Conservation (phyloP, 2,888 invertebrate genomes). For the Philaethria dido region DNA sequence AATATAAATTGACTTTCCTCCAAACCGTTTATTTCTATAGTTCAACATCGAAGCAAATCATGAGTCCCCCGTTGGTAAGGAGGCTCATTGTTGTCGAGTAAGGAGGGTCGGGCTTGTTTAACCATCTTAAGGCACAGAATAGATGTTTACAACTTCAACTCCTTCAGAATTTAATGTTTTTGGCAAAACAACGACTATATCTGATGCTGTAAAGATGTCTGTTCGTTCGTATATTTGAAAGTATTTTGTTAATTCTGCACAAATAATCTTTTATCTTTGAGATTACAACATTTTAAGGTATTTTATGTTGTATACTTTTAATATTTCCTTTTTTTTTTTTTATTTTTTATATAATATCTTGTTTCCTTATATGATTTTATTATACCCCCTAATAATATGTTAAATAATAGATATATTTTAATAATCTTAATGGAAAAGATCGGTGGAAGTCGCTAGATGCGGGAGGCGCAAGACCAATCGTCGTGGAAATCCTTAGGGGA, state of each 20-base stretch:
- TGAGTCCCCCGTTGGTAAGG: slow-evolving; percentile 26
- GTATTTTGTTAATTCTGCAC: not conserved
- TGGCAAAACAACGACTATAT: slow-evolving; percentile 18
- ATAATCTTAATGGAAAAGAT: too few species aligned
- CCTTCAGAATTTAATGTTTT: slow-evolving; percentile 24
- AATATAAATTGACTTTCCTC: slow-evolving; percentile 14
- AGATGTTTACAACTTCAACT: slow-evolving; percentile 22
- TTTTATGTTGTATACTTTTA: not conserved
- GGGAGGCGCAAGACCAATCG: too few species aligned
- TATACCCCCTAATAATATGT: too few species aligned
- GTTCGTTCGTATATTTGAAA: not conserved
- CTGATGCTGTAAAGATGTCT: slow-evolving; percentile 12
- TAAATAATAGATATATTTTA: too few species aligned
- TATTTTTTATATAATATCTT: too few species aligned
- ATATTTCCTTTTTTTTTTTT: not conserved
- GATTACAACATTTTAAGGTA: not conserved
- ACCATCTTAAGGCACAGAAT: slow-evolving; percentile 29
- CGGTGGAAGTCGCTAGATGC: too few species aligned
- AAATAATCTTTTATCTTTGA: slow-evolving; percentile 1
- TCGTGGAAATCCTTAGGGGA: too few species aligned
- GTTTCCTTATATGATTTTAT: too few species aligned
- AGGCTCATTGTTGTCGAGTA: slow-evolving; percentile 28
- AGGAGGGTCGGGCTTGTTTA: slow-evolving; percentile 38
- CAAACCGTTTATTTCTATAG: slow-evolving; percentile 29
- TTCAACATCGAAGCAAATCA: slow-evolving; percentile 27